These are phyloP conservation scores for Phocoena sinus DNA, from an alignment of 2,113 vertebrate genomes.

Conservation along the genomic window DNA sequence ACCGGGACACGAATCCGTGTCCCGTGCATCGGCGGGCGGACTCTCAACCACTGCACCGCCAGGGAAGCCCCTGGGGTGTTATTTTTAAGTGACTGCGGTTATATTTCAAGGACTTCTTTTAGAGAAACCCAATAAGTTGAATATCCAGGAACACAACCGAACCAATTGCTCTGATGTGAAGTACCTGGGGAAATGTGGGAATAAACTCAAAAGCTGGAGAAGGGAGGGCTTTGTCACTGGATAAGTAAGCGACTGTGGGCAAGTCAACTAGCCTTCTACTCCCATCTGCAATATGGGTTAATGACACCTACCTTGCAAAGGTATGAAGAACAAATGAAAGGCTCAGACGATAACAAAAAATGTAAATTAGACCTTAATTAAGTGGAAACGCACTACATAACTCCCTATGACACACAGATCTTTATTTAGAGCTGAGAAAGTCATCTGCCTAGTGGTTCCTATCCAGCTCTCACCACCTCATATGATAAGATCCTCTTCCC, in stretches of 20 bases:
- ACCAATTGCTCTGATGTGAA: not conserved
- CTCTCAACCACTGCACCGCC: no score
- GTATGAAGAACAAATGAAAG: not conserved
- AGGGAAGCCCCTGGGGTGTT: not conserved
- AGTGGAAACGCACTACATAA: not conserved
- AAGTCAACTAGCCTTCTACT: not conserved
- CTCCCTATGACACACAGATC: not conserved
- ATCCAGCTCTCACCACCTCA: not conserved
- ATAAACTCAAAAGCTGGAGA: not conserved
- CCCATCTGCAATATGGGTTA: not conserved
- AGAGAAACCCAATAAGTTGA: not conserved
- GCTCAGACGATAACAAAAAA: not conserved
- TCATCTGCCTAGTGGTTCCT: not conserved
- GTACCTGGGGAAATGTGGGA: not conserved
- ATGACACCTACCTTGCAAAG: not conserved
- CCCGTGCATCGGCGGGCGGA: no score
- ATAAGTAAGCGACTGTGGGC: not conserved
- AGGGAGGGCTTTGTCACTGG: not conserved
- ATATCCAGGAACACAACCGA: not conserved
- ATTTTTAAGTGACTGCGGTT: not conserved
- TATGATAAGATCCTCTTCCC: not conserved
- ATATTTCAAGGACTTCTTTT: not conserved
- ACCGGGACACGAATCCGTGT: no score
- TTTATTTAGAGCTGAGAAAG: not conserved
- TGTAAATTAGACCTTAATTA: not conserved